Conservation (phyloP, 2,888 invertebrate species). For the Deladenus siricidicola region DNA sequence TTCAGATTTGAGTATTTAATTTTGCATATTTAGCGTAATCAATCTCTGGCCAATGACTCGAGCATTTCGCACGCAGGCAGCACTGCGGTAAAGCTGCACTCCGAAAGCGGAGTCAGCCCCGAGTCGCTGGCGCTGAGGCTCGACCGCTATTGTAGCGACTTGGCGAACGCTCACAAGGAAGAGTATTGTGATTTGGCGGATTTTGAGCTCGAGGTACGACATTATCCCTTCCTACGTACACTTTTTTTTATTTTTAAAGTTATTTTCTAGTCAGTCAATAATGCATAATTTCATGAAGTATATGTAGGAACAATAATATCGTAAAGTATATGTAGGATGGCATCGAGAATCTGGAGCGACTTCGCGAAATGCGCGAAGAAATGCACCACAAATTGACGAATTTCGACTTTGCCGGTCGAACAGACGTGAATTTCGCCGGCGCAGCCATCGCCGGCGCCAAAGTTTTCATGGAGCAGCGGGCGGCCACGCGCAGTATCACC, state of each 20-base stretch:
- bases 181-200: conserved; percentile 13
- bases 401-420: conserved; percentile 15
- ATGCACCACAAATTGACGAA: conserved; percentile 3
- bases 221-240: too few species aligned
- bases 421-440: conserved; percentile 14
- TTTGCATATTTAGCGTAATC: too few species aligned
- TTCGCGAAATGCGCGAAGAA: conserved; percentile 13
- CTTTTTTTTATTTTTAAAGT: too few species aligned
- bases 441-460: conserved; percentile 39
- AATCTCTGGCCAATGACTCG: too few species aligned
- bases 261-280: neutral
- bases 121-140: neutral
- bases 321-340: conserved; percentile 5
- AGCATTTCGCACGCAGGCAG: neutral
- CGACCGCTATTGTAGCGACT: conserved; percentile 8
- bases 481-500: conserved; percentile 35
- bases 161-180: conserved; percentile 5
- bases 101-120: neutral
- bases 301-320: neutral
- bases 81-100: neutral
- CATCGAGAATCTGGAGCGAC: conserved; percentile 9
- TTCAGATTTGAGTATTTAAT: too few species aligned
- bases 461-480: conserved; percentile 32
- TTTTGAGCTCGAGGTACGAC: conserved; percentile 15
- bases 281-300: neutral